Conservation (phyloP, 2,888 invertebrate species). For the Drosophila pseudotalamancana region DNA sequence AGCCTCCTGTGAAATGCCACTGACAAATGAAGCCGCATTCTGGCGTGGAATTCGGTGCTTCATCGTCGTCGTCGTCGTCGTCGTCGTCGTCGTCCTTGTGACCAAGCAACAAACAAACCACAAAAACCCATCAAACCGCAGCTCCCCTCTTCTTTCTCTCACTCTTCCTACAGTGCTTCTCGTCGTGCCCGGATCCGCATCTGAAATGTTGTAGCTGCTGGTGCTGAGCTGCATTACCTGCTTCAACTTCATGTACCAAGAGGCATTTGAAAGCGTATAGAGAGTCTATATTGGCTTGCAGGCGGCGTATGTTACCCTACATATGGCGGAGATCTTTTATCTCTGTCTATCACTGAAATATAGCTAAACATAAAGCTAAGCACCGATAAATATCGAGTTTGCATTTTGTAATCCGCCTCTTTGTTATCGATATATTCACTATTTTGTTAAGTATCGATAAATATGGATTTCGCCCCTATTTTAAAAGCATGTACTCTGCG, state of each 20-base stretch:
- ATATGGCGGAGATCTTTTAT: too few species aligned
- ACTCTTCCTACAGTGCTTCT: background rate
- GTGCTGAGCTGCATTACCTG: slow-evolving; percentile 36
- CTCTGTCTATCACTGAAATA: too few species aligned
- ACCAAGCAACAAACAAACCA: slow-evolving; percentile 71
- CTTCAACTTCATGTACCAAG: slow-evolving; percentile 10
- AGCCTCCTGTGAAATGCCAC: slow-evolving; percentile 15
- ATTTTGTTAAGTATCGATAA: too few species aligned
- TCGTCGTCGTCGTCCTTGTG: slow-evolving; percentile 6
- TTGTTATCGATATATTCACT: too few species aligned
- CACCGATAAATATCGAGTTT: too few species aligned
- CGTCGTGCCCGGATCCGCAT: too few species aligned
- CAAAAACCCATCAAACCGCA: slow-evolving; percentile 74
- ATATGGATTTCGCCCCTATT: too few species aligned
- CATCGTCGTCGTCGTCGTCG: slow-evolving; percentile 12
- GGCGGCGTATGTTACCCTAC: background rate
- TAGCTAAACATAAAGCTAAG: too few species aligned
- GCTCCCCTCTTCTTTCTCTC: background rate
- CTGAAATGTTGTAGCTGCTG: slow-evolving; percentile 20
- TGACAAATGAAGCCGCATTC: slow-evolving; percentile 75
- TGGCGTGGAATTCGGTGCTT: slow-evolving; percentile 56
- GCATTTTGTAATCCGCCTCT: too few species aligned
- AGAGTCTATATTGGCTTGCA: background rate
- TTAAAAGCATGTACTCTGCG: too few species aligned
- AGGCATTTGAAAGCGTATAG: too few species aligned